Conservation (phyloP, 2,113 vertebrate genomes). For the Artemisiospiza belli region DNA sequence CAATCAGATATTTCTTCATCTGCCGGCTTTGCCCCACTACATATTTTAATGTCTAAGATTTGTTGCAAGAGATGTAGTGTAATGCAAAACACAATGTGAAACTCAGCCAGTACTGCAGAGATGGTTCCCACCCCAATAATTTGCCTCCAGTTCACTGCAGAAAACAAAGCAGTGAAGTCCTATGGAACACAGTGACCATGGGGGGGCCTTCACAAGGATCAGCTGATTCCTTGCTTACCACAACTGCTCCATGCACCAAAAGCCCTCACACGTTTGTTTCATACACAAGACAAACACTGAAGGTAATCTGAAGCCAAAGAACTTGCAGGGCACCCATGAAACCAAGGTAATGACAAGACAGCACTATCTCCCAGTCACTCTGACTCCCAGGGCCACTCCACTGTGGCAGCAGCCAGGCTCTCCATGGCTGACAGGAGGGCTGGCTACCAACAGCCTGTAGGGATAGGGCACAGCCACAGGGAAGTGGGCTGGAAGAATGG, state of each 20-base stretch:
- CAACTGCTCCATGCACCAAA: not conserved
- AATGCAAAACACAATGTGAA: not conserved
- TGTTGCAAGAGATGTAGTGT: rapidly evolving
- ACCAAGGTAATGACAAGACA: not conserved
- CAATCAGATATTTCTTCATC: not conserved
- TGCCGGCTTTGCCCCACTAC: not conserved
- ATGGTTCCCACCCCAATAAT: not conserved
- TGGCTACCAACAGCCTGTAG: not conserved
- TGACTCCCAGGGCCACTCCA: not conserved
- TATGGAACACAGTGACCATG: rapidly evolving
- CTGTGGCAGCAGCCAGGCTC: not conserved
- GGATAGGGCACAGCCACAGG: rapidly evolving
- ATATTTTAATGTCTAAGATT: not conserved
- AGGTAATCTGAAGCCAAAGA: not conserved
- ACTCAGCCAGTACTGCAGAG: not conserved
- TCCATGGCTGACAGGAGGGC: not conserved
- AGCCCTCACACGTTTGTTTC: not conserved
- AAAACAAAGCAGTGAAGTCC: not conserved
- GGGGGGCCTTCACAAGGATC: rapidly evolving
- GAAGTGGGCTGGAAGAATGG: not conserved
- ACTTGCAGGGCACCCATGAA: not conserved
- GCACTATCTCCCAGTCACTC: not conserved
- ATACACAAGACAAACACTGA: not conserved
- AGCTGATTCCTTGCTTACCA: not conserved
- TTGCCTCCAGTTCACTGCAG: not conserved